Percentiles rank a stretch among this genome's conserved stretches.
Conservation (phyloP, 2,113 vertebrate species). For the Myrmecophaga tridactyla region DNA sequence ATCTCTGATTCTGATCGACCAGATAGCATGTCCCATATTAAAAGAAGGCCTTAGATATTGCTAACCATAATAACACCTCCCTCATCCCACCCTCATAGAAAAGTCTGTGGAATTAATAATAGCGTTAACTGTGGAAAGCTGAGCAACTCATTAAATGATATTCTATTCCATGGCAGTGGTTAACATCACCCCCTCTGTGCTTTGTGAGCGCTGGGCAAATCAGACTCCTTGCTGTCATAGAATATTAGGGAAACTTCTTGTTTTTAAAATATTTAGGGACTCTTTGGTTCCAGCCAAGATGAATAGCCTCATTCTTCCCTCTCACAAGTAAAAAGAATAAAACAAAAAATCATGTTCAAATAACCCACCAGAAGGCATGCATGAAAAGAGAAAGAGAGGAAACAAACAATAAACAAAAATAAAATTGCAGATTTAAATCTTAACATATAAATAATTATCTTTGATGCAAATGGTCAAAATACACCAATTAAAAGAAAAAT, state of each 20-base stretch:
- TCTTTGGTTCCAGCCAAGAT: not conserved
- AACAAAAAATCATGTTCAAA: not conserved
- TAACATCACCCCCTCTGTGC: not conserved
- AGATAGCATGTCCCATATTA: not conserved
- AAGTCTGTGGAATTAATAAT: not conserved
- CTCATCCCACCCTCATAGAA: not conserved
- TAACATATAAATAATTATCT: not conserved
- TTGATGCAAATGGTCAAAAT: not conserved
- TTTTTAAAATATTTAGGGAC: not conserved
- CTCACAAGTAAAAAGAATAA: not conserved
- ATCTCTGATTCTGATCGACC: not conserved
- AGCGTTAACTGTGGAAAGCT: not conserved
- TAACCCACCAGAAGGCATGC: not conserved
- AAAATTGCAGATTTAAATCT: not conserved
- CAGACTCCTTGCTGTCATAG: not conserved
- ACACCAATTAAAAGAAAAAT: not conserved
- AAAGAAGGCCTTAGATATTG: not conserved
- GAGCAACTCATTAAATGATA: not conserved
- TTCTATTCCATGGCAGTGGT: not conserved
- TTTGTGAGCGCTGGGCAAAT: not conserved
- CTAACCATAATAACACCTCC: no score
- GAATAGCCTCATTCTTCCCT: not conserved
- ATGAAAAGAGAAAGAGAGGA: not conserved
- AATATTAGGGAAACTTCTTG: not conserved
- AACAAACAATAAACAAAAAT: not conserved